Evolutionary conservation across 2,888 invertebrate genomes (phyloP).

Genomic region (Hydraecia micacea): DNA sequence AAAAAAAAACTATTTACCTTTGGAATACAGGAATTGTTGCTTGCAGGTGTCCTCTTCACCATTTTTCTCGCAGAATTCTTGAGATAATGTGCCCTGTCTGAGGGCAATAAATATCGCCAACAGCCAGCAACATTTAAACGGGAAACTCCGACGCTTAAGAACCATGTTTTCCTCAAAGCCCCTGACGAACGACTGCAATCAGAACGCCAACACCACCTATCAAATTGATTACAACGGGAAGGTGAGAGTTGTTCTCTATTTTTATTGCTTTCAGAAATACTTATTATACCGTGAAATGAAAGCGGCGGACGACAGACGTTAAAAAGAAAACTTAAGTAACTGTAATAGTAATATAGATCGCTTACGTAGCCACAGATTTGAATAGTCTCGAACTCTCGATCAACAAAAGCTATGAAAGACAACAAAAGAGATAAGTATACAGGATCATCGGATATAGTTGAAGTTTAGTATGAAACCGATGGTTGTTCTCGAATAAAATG

Average conservation of each 20-base stretch:
- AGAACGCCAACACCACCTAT: constrained; percentile 67
- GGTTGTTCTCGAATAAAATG: too few species aligned
- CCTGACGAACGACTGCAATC: constrained; percentile 74
- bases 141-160: constrained; percentile 73
- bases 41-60: constrained; percentile 70
- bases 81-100: constrained; percentile 68
- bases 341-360: constrained; percentile 61
- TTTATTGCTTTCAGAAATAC: constrained; percentile 76
- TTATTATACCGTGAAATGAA: constrained; percentile 84
- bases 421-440: too few species aligned
- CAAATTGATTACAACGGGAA: constrained; percentile 80
- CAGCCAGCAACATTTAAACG: constrained; percentile 76
- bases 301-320: constrained; percentile 71
- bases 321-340: constrained; percentile 71
- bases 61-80: constrained; percentile 77
- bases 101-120: constrained; percentile 75
- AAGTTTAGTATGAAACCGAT: too few species aligned
- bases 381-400: constrained; percentile 13
- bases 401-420: constrained; percentile 6
- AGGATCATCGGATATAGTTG: too few species aligned
- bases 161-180: constrained; percentile 79
- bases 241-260: constrained; percentile 76
- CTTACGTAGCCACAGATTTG: constrained; percentile 20
- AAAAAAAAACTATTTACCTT: constrained; percentile 67
- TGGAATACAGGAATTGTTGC: constrained; percentile 68